These are phyloP conservation scores for Ramazzottius varieornatus DNA, from an alignment of 2,888 invertebrate genomes.

Conservation along the genomic window DNA sequence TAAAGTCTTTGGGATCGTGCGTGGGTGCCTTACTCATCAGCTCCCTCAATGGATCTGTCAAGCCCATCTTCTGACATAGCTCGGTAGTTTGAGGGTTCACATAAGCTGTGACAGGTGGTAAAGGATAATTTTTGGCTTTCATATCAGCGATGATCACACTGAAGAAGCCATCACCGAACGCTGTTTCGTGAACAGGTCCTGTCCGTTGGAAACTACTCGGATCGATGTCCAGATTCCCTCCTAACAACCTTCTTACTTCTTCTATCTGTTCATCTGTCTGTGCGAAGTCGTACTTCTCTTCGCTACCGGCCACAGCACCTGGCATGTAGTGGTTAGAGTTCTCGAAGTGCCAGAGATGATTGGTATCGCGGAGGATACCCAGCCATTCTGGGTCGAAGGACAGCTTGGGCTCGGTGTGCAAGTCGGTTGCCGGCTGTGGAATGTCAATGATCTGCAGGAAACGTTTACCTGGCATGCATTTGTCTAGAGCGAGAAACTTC, in stretches of 20 bases:
- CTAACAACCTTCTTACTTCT: conserved; percentile 28
- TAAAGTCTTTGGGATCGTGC: too few species aligned
- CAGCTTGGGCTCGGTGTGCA: conserved; percentile 18
- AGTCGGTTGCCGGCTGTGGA: not conserved
- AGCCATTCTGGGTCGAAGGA: conserved; percentile 82
- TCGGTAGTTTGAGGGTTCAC: conserved; percentile 28
- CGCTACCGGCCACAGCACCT: conserved; percentile 40
- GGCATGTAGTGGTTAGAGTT: conserved; percentile 48
- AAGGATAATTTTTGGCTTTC: conserved; percentile 2
- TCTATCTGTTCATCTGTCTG: conserved; percentile 40
- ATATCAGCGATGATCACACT: not conserved
- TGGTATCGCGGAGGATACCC: conserved; percentile 54
- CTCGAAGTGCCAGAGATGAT: conserved; percentile 54
- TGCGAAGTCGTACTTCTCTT: conserved; percentile 31
- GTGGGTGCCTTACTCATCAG: not conserved
- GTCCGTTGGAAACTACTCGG: conserved; percentile 53
- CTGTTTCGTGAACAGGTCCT: conserved; percentile 32
- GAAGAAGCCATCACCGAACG: not conserved
- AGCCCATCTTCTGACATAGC: conserved; percentile 30
- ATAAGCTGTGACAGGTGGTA: not conserved
- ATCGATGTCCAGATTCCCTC: conserved; percentile 1
- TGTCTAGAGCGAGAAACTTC: conserved; percentile 78
- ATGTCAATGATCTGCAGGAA: conserved; percentile 47
- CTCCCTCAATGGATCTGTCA: conserved; percentile 48
- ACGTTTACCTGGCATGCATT: conserved; percentile 61